phyloP scores from a whole-genome alignment of 1,140 invertebrate species.

The Eupristina koningsbergeri region DNA sequence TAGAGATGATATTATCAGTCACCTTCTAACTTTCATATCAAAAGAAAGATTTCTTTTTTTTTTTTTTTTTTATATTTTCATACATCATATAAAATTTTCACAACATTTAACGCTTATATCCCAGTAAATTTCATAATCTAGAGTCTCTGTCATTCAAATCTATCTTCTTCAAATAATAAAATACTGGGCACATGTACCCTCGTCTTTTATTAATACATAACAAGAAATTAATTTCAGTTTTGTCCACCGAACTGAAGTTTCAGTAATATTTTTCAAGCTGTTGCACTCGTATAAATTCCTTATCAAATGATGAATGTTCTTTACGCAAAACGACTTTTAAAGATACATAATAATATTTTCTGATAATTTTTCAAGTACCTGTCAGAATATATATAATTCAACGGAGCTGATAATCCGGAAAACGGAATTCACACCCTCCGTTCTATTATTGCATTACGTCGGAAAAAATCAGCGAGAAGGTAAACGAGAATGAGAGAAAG shows the following conservation, averaged over 20 bases:
- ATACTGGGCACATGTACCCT: neutral
- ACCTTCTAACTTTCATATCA: neutral
- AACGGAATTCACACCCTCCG: neutral
- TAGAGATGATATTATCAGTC: too few relatives aligned
- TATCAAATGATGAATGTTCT: neutral
- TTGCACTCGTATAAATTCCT: neutral
- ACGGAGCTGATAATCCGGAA: neutral
- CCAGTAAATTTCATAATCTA: neutral
- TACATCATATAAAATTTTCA: neutral
- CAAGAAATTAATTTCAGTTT: neutral
- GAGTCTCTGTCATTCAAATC: neutral
- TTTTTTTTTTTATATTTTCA: neutral
- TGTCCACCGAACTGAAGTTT: neutral
- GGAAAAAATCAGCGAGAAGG: too few relatives aligned
- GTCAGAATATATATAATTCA: neutral
- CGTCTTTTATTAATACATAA: neutral
- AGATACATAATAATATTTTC: neutral
- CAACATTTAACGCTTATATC: neutral
- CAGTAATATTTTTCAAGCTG: neutral
- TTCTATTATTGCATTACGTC: neutral
- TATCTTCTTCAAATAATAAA: neutral
- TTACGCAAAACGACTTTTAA: neutral
- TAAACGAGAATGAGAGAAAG: too few relatives aligned
- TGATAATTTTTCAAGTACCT: neutral
- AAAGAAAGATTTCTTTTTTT: neutral